These are phyloP conservation scores for Lepidonotus clava DNA, from an alignment of 2,888 invertebrate species.

Conservation along the genomic window DNA sequence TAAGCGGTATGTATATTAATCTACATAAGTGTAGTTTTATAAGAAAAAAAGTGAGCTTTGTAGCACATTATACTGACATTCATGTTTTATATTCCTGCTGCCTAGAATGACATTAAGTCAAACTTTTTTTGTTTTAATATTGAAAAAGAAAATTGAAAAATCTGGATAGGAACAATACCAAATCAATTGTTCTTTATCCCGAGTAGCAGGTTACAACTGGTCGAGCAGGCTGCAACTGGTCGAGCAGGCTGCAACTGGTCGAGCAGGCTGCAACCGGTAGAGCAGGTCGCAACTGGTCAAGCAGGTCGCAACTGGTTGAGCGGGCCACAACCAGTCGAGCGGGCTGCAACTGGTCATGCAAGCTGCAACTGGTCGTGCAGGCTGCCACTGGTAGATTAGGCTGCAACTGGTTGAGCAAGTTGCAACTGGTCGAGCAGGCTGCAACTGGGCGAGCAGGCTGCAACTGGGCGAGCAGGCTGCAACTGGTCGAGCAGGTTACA, in stretches of 20 bases:
- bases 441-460: neutral
- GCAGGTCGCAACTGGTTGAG: neutral
- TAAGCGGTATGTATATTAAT: no score
- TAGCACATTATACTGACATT: no score
- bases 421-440: neutral
- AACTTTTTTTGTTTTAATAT: no score
- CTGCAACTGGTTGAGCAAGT: neutral
- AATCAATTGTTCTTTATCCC: no score
- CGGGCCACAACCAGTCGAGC: neutral
- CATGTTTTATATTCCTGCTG: no score
- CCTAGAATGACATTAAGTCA: no score
- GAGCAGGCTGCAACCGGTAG: neutral
- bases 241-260: neutral
- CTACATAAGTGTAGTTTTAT: no score
- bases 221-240: no score
- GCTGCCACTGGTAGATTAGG: neutral
- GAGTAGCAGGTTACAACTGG: no score
- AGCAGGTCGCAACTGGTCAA: neutral
- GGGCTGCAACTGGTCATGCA: neutral
- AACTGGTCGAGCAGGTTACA: constrained; percentile 39
- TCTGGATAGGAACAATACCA: no score
- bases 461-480: neutral
- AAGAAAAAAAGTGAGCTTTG: no score
- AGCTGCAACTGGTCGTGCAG: neutral
- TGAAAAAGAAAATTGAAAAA: no score